Evolutionary conservation across 2,797 vertebrate genomes (phyloP).

Genomic region (Dicrostonyx torquatus): DNA sequence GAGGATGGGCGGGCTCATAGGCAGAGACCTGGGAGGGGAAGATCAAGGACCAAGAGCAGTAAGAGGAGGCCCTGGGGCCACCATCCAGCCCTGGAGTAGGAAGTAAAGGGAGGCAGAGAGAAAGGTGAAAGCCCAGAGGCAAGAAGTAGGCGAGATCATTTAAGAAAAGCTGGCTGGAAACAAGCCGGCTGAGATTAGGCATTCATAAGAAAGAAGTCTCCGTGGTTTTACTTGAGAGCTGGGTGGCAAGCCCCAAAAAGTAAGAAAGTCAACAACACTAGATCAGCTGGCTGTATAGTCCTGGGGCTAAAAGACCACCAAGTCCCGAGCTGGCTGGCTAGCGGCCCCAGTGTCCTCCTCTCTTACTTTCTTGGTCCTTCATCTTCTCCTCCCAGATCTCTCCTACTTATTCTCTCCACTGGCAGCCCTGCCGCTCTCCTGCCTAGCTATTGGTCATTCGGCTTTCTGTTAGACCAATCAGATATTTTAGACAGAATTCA

Average conservation of each 20-base stretch:
- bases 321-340: conserved; percentile 5
- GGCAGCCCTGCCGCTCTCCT: too few relatives aligned
- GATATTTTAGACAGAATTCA: neutral
- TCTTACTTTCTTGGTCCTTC: too few relatives aligned
- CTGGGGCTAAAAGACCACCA: neutral
- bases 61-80: neutral
- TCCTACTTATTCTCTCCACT: too few relatives aligned
- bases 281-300: neutral
- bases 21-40: neutral
- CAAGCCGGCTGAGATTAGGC: neutral
- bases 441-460: too few relatives aligned
- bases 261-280: neutral
- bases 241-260: neutral
- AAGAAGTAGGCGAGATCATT: neutral
- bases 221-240: neutral
- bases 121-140: neutral
- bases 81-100: neutral
- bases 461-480: too few relatives aligned
- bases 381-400: too few relatives aligned
- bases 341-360: too few relatives aligned
- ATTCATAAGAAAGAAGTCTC: neutral
- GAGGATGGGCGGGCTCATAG: neutral
- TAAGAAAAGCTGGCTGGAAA: neutral
- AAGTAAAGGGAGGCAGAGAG: neutral
- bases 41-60: neutral